Base-by-base conservation (phyloP, 2,797 vertebrate species). In the Cottoperca gobio region DNA sequence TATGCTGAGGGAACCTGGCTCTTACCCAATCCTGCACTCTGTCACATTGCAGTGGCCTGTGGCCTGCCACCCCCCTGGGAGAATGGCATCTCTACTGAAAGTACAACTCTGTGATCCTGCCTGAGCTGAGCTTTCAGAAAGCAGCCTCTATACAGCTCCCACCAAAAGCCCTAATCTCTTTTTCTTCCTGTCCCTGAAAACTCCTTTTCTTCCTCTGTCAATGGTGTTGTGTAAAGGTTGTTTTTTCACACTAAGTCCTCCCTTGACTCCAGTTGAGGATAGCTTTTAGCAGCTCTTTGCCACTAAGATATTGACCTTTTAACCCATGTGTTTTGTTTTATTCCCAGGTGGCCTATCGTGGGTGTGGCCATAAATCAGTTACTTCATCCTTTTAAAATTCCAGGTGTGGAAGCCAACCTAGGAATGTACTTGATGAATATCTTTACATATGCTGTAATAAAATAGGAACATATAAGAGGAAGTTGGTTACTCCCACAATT, bases 71-170 rank as follows among this genome's bases (percentile, higher is more conserved):
- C 84, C 85, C 89, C 88, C 86, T 59, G 55, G 83, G 88, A 87
- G 89, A 92, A 90, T 86, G 90, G 88, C 91, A 92, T 92, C 80
- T 90, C 69, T 53, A 37, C 74, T 64, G n/a, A 63, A 84, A 79
- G 57, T 70, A 64, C 81, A 79, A 58, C 63, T 75, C 66, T 71
- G 77, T 75, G 76, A 76, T 81, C 73, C 67, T 64, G 77, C 50
- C 42, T 67, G 76, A 82, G 76, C 39, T 8, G 17, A 58, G 53
- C 75, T 78, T 73, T 79, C 50, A 81, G 58, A 80, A 63, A 79
- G 33, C 65, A 49, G 71, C 58, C 49, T 54, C 53, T 21, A 55
- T 50, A 52, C 37, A 59, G 31, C 55, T 81, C 48, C 37, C 37
- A 42, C 21, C 40, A 79, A 23, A 78, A 58, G 31, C 82, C 43